Evolutionary conservation across 2,797 vertebrate genomes (phyloP), one percentile per base, ranked within the genome.

Genomic region (Myotis vivesi): DNA sequence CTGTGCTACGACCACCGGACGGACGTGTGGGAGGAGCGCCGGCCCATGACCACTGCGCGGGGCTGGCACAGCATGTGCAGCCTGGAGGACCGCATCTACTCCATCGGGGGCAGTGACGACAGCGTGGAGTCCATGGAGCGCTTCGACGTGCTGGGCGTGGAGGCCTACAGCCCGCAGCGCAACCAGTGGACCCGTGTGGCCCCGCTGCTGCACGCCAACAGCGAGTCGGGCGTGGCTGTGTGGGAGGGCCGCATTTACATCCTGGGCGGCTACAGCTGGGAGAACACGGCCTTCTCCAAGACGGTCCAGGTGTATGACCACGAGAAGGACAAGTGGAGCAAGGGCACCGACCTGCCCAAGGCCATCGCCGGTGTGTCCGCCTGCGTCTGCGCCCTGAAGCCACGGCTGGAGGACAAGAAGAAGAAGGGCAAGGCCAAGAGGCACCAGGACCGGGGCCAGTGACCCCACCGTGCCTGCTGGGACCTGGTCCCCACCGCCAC

Each of bases 31-130:
- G 98, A 97, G 73, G 99, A 99, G 94, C 98, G 98, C 49, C 98
- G 98, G 96, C 98, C 99, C 5, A 99, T 99, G 99, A 98, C 98
- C 19, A 97, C 98, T 0, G 99, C 99, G 0, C 98, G 99, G 0
- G 99, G 99, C 20, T 99, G 99, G 99, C 99, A 99, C 98, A 99
- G 99, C 98, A 99, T 99, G 99, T 99, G 99, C 62, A 99, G 99
- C 66, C 97, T 99, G 49, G 97, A 98, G 23, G 98, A 99, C 96
- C 99, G 97, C 17, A 98, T 99, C 97, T 99, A 99, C 68, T 99
- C 98, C 94, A 98, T 99, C 0, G 99, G 99, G 0, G 99, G 99
- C 96, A 99, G 99, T 0, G 98, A 99, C 1, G 99, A 99, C 98
- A 98, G 98, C 33, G 98, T 99, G 5, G 99, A 99, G 93, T 99